Base-by-base conservation (phyloP, 2,113 vertebrate species). In the Petromus typicus region DNA sequence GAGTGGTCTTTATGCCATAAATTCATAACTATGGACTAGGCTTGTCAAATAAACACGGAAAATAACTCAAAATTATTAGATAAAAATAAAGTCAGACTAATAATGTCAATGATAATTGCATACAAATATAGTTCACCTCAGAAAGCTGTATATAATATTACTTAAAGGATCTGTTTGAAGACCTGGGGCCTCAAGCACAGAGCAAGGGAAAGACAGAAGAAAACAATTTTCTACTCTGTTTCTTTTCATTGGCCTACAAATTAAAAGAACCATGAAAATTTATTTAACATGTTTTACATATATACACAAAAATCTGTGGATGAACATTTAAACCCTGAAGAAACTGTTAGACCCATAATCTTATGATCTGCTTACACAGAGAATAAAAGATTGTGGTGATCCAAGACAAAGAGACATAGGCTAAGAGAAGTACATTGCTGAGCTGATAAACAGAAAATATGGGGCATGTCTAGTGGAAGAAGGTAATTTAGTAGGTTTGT, bases 201-300 rank as follows among this genome's bases (percentile, higher is more conserved):
- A 45, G 37, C 9, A 87, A n/a, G n/a, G 0, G 8, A 43, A 43
- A 73, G n/a, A 25, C 4, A 43, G 14, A 37, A 23, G 18, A 2
- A n/a, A 20, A 3, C 0, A 27, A 13, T 3, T 3, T 10, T 9
- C 20, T 22, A 12, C 2, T 0, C 11, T 32, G 0, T 37, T 57
- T 73, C 81, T 66, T 81, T 18, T 81, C 3, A 56, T 12, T 82
- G 66, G 14, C 6, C 45, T 81, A n/a, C 82, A 23, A 56, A 64
- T 57, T 32, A 87, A 63, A 75, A 43, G 20, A 90, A 78, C 16
- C 18, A 59, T 45, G n/a, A 61, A n/a, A 27, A 81, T 30, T 3
- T 12, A 12, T 43, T 8, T 40, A 48, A 22, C 27, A 43, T 45
- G 20, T 43, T 86, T 79, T 73, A 43, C 11, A 37, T 8, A 64